Conservation (phyloP, 2,888 invertebrate genomes). For the Papilio gigon region DNA sequence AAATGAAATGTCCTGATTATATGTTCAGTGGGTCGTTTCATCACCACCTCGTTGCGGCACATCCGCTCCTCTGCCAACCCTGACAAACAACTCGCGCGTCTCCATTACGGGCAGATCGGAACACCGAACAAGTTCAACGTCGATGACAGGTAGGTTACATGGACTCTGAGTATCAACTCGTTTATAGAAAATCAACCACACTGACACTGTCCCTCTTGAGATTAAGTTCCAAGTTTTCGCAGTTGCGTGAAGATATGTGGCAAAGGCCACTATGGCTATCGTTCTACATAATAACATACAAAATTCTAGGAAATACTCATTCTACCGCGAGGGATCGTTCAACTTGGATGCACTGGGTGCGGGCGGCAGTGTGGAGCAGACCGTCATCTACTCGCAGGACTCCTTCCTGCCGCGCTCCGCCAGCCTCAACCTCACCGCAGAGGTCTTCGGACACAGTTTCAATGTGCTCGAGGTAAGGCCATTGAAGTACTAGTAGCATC, state of each 20-base stretch:
- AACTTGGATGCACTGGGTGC: conserved; percentile 86
- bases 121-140: conserved; percentile 82
- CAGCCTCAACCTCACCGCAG: conserved; percentile 87
- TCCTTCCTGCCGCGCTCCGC: conserved; percentile 90
- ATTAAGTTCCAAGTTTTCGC: too few species aligned
- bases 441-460: conserved; percentile 89
- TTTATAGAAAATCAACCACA: too few species aligned
- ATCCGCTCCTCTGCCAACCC: conserved; percentile 90
- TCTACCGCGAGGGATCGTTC: conserved; percentile 89
- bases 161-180: neutral
- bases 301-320: conserved; percentile 86
- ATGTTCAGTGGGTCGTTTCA: conserved; percentile 89
- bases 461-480: conserved; percentile 86
- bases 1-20: neutral
- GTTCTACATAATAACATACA: neutral
- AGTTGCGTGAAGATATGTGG: too few species aligned
- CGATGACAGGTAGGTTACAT: conserved; percentile 84
- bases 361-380: conserved; percentile 86
- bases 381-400: conserved; percentile 91
- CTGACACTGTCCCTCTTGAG: too few species aligned
- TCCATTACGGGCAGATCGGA: conserved; percentile 80
- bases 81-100: conserved; percentile 83
- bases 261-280: too few species aligned
- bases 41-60: conserved; percentile 90
- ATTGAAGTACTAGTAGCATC: too few species aligned